Base-by-base conservation (phyloP, 2,888 invertebrate species). In the Agriopis leucophaearia region DNA sequence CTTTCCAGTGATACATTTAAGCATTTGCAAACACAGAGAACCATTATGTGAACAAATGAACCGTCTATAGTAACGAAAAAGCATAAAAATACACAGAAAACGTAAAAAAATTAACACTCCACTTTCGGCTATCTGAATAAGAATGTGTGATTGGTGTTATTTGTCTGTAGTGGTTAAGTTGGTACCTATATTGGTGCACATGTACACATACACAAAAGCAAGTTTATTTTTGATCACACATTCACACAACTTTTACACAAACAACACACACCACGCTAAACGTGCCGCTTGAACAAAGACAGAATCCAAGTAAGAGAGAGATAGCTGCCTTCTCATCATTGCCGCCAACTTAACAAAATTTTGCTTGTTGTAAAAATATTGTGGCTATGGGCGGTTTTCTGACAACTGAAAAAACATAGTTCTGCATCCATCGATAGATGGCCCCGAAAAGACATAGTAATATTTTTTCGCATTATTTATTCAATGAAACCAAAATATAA, bases 21-120 rank as follows among this genome's bases (percentile, higher is more conserved):
- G 90, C 97, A 97, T 94, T 96, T 96, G 92, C 97, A 97, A 83
- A 96, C 95, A 86, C 86, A 92, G 81, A 93, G 87, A 88, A 95
- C 92, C 95, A 95, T 95, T 81, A 81, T 92, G 73, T 75, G 71
- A 74, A 70, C 72, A 80, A 82, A 76, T 76, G 64, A 74, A 78
- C 68, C 56, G 52, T 64, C 67, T 75, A 77, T 81, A 78, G 77
- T 68, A 78, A 77, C 77, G 81, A 88, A 86, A 86, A 79, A 82
- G 81, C 83, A 83, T 78, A 86, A 87, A 87, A 89, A 86, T 83
- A 83, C 81, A 82, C 82, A 84, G 87, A 81, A 88, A 66, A 78
- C 80, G 82, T 79, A 82, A 79, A 83, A 85, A 65, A 50, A 60
- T 50, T 48, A 16, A 56, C 45, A 60, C 42, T 61, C 66, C 51